Percentiles rank a stretch among this genome's conserved stretches.
phyloP scores from a whole-genome alignment of 2,888 invertebrate genomes.

The Drosophila mettleri region DNA sequence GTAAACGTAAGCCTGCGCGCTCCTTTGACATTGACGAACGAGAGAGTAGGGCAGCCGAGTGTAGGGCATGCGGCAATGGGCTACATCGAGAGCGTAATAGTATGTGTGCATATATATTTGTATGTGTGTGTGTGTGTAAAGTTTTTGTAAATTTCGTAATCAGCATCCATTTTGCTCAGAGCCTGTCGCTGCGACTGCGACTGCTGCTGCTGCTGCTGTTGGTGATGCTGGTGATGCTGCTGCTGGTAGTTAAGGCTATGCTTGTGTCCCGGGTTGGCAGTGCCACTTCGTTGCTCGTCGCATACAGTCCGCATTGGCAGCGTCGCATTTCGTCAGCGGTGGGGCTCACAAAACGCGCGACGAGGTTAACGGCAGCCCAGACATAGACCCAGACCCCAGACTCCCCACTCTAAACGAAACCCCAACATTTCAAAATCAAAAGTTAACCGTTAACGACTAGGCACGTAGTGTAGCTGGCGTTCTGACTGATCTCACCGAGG shows the following conservation, averaged over 20 bases:
- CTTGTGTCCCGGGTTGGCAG: conserved; percentile 69
- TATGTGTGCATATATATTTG: background rate
- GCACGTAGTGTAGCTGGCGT: conserved; percentile 11
- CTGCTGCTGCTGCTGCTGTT: conserved; percentile 24
- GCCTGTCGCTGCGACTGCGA: conserved; percentile 33
- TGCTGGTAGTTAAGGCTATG: conserved; percentile 54
- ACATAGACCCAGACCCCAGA: conserved; percentile 19
- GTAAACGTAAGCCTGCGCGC: conserved; percentile 35
- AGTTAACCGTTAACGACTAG: conserved; percentile 14
- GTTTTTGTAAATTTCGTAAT: conserved; percentile 69
- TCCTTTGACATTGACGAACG: conserved; percentile 68
- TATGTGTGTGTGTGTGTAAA: conserved; percentile 27
- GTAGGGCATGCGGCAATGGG: conserved; percentile 13
- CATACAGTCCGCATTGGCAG: conserved; percentile 68
- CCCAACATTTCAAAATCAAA: conserved; percentile 11
- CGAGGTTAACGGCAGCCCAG: conserved; percentile 38
- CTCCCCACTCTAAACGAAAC: conserved; percentile 8
- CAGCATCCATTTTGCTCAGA: conserved; percentile 53
- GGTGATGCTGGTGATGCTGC: conserved; percentile 21
- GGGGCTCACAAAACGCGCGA: conserved; percentile 53
- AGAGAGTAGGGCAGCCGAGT: conserved; percentile 19
- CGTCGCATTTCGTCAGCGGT: conserved; percentile 63
- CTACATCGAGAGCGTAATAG: conserved; percentile 3
- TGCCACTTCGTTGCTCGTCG: conserved; percentile 80
- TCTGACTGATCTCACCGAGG: conserved; percentile 17